Conservation (phyloP, 2,797 vertebrate species). For the Amphiprion clarkii region DNA sequence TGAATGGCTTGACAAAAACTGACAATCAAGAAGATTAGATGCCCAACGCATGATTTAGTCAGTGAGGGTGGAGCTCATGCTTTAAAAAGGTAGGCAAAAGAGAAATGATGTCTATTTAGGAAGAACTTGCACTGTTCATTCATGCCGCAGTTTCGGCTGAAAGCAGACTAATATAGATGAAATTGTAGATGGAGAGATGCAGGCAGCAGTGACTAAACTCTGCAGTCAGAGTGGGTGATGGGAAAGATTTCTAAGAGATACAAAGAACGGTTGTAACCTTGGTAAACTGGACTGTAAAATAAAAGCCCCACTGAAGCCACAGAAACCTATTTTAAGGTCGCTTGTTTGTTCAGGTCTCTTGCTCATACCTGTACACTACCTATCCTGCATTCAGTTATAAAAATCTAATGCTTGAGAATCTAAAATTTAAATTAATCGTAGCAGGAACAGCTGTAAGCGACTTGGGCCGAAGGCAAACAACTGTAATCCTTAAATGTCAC, state of each 20-base stretch:
- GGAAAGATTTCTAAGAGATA: neutral
- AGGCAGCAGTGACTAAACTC: neutral
- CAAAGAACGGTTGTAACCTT: neutral
- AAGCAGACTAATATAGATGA: neutral
- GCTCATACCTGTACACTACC: neutral
- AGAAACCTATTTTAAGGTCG: neutral
- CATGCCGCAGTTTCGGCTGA: neutral
- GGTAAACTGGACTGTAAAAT: slow-evolving; percentile 5
- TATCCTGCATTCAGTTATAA: neutral
- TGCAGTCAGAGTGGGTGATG: neutral
- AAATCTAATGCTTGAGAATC: neutral
- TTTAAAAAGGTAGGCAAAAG: neutral
- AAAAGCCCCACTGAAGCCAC: neutral
- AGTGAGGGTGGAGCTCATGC: neutral
- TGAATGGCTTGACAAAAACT: neutral
- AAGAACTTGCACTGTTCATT: neutral
- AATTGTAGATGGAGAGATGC: neutral
- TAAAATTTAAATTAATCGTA: too few species aligned
- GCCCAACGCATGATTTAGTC: neutral
- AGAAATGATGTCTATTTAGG: neutral
- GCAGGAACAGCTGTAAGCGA: too few species aligned
- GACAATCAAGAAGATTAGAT: neutral
- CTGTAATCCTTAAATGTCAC: too few species aligned
- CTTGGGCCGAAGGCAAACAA: too few species aligned
- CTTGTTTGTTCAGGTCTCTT: too few species aligned